A percentile compares a stretch with the other conserved stretches of the same genome.
phyloP scores from a whole-genome alignment of 2,113 vertebrate species.

The Chroicocephalus ridibundus region DNA sequence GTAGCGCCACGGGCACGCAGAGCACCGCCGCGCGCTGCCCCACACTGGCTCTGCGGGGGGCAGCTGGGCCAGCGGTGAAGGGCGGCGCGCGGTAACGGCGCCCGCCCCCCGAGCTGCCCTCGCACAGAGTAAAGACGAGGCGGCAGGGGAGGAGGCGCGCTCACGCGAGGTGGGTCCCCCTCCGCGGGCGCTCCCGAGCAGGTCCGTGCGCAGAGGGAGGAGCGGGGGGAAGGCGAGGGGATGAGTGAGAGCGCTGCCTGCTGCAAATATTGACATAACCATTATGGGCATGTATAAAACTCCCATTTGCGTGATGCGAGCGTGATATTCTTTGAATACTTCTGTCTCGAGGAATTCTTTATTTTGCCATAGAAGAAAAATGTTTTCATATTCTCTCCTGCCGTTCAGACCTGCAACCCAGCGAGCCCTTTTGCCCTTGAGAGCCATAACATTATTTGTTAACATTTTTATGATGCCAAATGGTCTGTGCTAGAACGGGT shows the following conservation, averaged over 20 bases:
- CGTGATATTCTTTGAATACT: constrained; percentile 64
- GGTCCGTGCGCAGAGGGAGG: not conserved
- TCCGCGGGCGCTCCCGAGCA: accelerated
- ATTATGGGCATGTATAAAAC: constrained; percentile 68
- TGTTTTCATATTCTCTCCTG: constrained; percentile 80
- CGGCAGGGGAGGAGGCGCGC: accelerated
- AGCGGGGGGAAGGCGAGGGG: not conserved
- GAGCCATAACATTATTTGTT: constrained; percentile 86
- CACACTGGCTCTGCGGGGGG: no score
- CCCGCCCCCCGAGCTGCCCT: not conserved
- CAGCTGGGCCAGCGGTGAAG: not conserved
- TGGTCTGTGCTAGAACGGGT: constrained; percentile 81
- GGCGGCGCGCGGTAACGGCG: not conserved
- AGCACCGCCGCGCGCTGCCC: accelerated
- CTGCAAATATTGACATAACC: constrained; percentile 72
- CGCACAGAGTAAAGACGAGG: not conserved
- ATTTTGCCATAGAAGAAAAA: constrained; percentile 78
- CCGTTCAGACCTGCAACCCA: constrained; percentile 74
- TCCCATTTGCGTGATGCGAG: constrained; percentile 62
- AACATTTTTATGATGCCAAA: constrained; percentile 88
- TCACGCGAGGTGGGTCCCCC: not conserved
- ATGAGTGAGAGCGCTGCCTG: constrained; percentile 46
- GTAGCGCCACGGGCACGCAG: accelerated
- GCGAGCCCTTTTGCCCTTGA: constrained; percentile 80
- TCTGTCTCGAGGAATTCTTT: constrained; percentile 78